Evolutionary conservation across 2,113 vertebrate genomes (phyloP).

Genomic region (Catagonus wagneri): DNA sequence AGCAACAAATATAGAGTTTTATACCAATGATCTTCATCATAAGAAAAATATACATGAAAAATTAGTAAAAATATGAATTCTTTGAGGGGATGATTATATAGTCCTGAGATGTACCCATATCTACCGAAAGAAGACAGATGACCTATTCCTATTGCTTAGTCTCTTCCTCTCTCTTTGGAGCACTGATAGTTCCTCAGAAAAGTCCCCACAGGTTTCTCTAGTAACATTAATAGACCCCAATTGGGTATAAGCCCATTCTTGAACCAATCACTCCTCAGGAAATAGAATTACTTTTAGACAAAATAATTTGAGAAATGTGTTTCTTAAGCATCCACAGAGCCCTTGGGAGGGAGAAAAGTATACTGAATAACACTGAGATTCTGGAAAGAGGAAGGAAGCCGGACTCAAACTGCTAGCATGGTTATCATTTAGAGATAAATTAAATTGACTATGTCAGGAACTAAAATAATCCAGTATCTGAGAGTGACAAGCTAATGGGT

Average conservation of each 20-base stretch:
- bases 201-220: neutral
- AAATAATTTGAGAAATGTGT: neutral
- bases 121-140: neutral
- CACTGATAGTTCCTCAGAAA: neutral
- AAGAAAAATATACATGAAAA: neutral
- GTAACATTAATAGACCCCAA: neutral
- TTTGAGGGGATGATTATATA: neutral
- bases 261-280: neutral
- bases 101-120: neutral
- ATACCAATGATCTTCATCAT: neutral
- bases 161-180: neutral
- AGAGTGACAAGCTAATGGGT: rapidly evolving
- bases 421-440: neutral
- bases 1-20: neutral
- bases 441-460: neutral
- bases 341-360: neutral
- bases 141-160: rapidly evolving
- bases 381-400: neutral
- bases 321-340: neutral
- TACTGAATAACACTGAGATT: neutral
- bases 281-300: neutral
- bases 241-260: neutral
- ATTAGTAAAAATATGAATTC: neutral
- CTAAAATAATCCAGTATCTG: neutral
- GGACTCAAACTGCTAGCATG: neutral